Base-by-base conservation (phyloP, 2,797 vertebrate species). In the Eidolon dupreanum region DNA sequence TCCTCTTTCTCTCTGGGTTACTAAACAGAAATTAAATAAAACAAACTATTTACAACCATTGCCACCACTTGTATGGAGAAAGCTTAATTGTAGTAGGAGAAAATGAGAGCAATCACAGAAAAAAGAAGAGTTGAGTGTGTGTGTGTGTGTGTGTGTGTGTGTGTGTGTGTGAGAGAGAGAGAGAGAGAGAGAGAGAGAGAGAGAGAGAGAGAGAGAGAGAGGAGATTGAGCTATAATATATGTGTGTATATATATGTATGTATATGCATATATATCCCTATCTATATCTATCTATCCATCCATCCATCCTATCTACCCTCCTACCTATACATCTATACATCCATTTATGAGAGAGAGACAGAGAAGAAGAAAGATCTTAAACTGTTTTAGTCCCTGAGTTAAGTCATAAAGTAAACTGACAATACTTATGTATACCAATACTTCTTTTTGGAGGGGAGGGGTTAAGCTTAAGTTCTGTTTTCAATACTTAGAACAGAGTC, bases 11-110 rank as follows among this genome's bases (percentile, higher is more conserved):
- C 24, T 79, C 38, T 55, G 28, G 28, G 22, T 49, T 93, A 53
- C 70, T 74, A 89, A 71, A 26, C 24, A 91, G 61, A 96, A 94
- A 63, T 86, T 78, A 91, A 94, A 61, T 61, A 57, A 63, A 87
- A 63, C n/a, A 38, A 74, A 90, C 28, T 77, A 55, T 84, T 66
- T 66, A n/a, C 33, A 61, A 82, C 8, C 49, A 71, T 19, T 55
- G 53, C 74, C 3, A 59, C 17, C 31, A 20, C 68, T 65, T 77
- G 19, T 65, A 17, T 16, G 46, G 63, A 73, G 86, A 65, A 79
- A 86, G 38, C 16, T 66, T 43, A 49, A 73, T 93, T 78, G 22
- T 26, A 26, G 46, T 65, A 94, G 63, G 43, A 92, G 26, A 86
- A 94, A 65, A 93, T n/a, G 33, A 85, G 19, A 26, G 28, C 43